These are phyloP conservation scores for Bugulina stolonifera DNA, from an alignment of 2,888 invertebrate genomes.

Conservation along the genomic window DNA sequence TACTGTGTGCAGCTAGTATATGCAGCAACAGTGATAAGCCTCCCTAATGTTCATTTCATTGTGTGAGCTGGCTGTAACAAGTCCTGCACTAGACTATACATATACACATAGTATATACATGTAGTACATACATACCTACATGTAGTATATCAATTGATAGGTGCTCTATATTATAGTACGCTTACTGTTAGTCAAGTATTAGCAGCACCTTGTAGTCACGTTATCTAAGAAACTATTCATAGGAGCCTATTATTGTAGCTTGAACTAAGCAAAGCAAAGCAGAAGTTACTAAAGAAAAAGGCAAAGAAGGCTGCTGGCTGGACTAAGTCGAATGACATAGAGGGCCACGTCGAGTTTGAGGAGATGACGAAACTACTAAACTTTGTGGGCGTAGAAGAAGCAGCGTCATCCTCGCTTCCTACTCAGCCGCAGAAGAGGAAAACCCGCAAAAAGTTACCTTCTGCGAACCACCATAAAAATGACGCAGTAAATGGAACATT, in stretches of 20 bases:
- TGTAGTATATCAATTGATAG: too few relatives aligned
- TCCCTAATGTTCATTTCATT: not conserved
- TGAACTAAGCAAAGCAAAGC: not conserved
- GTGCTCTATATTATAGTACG: too few relatives aligned
- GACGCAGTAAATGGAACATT: not conserved
- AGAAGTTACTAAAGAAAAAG: not conserved
- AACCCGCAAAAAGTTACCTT: not conserved
- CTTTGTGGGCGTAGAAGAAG: not conserved
- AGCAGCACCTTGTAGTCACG: too few relatives aligned
- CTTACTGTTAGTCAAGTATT: too few relatives aligned
- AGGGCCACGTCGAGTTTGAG: not conserved
- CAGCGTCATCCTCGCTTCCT: not conserved
- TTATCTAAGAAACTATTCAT: too few relatives aligned
- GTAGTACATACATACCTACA: too few relatives aligned
- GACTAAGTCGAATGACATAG: conserved; percentile 5
- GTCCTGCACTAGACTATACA: not conserved
- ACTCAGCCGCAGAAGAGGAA: not conserved
- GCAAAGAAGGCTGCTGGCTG: conserved; percentile 16
- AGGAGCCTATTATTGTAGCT: too few relatives aligned
- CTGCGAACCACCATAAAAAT: not conserved
- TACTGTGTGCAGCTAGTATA: too few relatives aligned
- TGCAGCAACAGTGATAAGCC: not conserved
- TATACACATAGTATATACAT: too few relatives aligned
- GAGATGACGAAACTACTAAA: not conserved
- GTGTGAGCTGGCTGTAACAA: not conserved